Conservation (phyloP, 1,140 invertebrate genomes). For the Ctenoplectra terminalis region DNA sequence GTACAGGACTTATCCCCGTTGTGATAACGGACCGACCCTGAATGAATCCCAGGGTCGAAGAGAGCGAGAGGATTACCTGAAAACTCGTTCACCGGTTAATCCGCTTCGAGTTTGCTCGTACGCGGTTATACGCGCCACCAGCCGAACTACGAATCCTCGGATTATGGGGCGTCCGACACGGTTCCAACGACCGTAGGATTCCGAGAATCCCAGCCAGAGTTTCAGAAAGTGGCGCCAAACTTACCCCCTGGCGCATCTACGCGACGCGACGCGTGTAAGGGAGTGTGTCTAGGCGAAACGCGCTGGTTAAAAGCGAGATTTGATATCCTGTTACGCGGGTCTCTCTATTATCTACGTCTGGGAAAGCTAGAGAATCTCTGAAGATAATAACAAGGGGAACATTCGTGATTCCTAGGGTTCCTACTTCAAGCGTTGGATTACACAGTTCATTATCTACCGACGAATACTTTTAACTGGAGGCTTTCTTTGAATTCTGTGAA, state of each 20-base stretch:
- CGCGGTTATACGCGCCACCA: slow-evolving; percentile 49
- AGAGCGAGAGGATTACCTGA: slow-evolving; percentile 59
- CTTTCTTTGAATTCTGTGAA: not conserved
- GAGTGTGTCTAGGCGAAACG: not conserved
- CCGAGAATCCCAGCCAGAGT: slow-evolving; percentile 17
- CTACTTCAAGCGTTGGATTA: not conserved
- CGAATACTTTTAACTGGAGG: not conserved
- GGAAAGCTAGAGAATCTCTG: not conserved
- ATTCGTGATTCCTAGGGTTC: not conserved
- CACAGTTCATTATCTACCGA: not conserved
- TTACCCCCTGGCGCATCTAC: not conserved
- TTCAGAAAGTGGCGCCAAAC: slow-evolving; percentile 13
- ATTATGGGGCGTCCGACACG: slow-evolving; percentile 52
- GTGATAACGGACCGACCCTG: slow-evolving; percentile 53
- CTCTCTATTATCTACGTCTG: not conserved
- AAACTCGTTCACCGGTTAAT: slow-evolving; percentile 63
- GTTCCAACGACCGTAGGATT: not conserved
- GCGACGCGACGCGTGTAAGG: not conserved
- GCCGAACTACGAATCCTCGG: slow-evolving; percentile 25
- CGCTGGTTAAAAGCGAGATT: not conserved
- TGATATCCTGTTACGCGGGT: not conserved
- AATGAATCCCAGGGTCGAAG: slow-evolving; percentile 47
- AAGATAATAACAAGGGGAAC: not conserved
- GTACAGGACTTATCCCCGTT: slow-evolving; percentile 48
- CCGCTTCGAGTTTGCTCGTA: slow-evolving; percentile 39